Percentiles rank a stretch among this genome's conserved stretches.
Conservation (phyloP, 1,140 invertebrate species). For the Acromyrmex charruanus region DNA sequence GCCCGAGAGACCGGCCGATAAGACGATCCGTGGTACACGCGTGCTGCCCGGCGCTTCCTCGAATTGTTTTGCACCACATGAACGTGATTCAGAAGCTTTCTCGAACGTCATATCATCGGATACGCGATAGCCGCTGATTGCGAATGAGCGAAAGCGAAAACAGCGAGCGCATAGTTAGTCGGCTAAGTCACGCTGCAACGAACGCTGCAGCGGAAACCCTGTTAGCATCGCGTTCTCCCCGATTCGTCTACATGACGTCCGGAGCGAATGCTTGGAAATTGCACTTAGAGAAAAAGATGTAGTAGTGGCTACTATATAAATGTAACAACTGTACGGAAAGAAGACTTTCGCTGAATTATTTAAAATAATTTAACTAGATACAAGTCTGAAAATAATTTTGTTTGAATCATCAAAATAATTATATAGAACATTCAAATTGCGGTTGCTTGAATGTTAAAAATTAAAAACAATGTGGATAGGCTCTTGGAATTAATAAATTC, state of each 20-base stretch:
- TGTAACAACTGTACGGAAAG: too few species aligned
- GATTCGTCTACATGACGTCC: not conserved
- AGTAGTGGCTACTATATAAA: too few species aligned
- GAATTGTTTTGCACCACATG: constrained; percentile 32
- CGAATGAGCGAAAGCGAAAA: constrained; percentile 49
- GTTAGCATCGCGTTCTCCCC: not conserved
- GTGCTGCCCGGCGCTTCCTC: constrained; percentile 1
- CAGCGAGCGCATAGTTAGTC: constrained; percentile 19
- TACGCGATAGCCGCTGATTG: constrained; percentile 41
- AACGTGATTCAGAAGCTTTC: constrained; percentile 34
- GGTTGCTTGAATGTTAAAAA: too few species aligned
- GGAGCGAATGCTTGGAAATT: too few species aligned
- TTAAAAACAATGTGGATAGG: too few species aligned
- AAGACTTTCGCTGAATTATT: too few species aligned
- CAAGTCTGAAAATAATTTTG: too few species aligned
- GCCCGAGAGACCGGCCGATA: constrained; percentile 22
- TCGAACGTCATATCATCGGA: constrained; percentile 24
- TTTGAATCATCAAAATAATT: too few species aligned
- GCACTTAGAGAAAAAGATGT: too few species aligned
- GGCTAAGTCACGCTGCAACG: constrained; percentile 20
- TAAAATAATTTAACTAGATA: too few species aligned
- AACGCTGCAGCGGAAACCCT: constrained; percentile 4
- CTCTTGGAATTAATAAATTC: too few species aligned
- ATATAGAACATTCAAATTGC: too few species aligned
- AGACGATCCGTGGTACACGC: constrained; percentile 2